phyloP scores from a whole-genome alignment of 2,888 invertebrate species.

The Dasypogon diadema region DNA sequence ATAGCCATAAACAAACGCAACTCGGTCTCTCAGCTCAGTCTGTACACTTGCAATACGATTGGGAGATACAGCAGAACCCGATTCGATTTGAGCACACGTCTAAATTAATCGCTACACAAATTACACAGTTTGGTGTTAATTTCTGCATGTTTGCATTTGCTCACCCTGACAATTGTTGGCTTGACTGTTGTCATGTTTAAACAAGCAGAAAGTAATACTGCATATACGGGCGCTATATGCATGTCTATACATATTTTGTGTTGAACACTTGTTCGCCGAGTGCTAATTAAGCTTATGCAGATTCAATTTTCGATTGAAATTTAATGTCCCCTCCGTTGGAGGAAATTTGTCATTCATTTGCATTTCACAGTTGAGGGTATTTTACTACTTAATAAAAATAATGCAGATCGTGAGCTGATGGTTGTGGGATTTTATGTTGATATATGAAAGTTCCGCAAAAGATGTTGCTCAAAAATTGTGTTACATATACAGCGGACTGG shows the following conservation, averaged over 20 bases:
- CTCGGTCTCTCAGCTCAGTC: not conserved
- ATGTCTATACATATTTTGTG: not conserved
- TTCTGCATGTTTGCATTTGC: conserved; percentile 53
- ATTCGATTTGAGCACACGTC: conserved; percentile 44
- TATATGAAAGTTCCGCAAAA: too few species aligned
- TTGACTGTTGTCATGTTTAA: conserved; percentile 52
- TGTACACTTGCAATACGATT: not conserved
- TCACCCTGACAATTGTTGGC: conserved; percentile 51
- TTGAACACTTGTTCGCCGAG: conserved; percentile 45
- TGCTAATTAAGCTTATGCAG: conserved; percentile 46
- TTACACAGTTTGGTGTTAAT: conserved; percentile 54
- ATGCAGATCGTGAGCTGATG: too few species aligned
- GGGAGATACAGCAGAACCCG: not conserved
- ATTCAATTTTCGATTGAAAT: conserved; percentile 47
- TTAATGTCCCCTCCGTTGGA: conserved; percentile 8
- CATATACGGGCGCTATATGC: not conserved
- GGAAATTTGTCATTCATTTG: conserved; percentile 28
- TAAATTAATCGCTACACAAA: conserved; percentile 55
- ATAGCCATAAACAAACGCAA: conserved; percentile 8
- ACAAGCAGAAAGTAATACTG: conserved; percentile 52
- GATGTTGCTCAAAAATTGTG: too few species aligned
- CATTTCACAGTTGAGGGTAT: not conserved
- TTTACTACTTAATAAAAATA: too few species aligned
- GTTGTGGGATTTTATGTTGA: too few species aligned
- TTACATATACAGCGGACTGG: too few species aligned